A percentile compares a stretch with the other conserved stretches of the same genome.
Evolutionary conservation across 2,797 vertebrate species (phyloP).

Genomic region (Macropodus opercularis): DNA sequence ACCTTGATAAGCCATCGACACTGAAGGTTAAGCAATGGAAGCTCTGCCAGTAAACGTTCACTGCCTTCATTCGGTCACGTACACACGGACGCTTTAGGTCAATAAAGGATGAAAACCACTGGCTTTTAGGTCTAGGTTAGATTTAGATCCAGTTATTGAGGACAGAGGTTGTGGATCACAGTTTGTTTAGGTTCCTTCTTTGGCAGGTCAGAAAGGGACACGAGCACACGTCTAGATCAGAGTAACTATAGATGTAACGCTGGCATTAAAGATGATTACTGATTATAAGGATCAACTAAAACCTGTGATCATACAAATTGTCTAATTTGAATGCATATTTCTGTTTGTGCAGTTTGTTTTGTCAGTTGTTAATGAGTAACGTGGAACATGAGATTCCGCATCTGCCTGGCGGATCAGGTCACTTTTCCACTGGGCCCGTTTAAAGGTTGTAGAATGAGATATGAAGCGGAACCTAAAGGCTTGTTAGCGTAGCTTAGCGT

Average conservation of each 20-base stretch:
- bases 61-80: slow-evolving; percentile 29
- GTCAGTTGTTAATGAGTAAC: slow-evolving; percentile 42
- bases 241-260: background rate
- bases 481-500: background rate
- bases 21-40: slow-evolving; percentile 33
- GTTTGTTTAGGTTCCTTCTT: slow-evolving; percentile 34
- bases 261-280: fast-evolving
- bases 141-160: background rate
- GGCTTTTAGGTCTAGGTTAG: background rate
- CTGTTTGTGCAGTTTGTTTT: background rate
- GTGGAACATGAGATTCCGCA: background rate
- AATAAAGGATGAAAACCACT: background rate
- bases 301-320: background rate
- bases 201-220: background rate
- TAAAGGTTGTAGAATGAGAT: too few species aligned
- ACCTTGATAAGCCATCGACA: slow-evolving; percentile 4
- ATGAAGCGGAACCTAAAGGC: too few species aligned
- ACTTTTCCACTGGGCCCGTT: too few species aligned
- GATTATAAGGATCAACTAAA: background rate
- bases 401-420: background rate
- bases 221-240: background rate
- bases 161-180: background rate
- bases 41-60: slow-evolving; percentile 32
- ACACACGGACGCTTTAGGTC: slow-evolving; percentile 28
- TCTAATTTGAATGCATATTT: background rate